Percentiles rank a stretch among this genome's conserved stretches.
phyloP scores from a whole-genome alignment of 2,797 vertebrate species.

The Pipistrellus pipistrellus region DNA sequence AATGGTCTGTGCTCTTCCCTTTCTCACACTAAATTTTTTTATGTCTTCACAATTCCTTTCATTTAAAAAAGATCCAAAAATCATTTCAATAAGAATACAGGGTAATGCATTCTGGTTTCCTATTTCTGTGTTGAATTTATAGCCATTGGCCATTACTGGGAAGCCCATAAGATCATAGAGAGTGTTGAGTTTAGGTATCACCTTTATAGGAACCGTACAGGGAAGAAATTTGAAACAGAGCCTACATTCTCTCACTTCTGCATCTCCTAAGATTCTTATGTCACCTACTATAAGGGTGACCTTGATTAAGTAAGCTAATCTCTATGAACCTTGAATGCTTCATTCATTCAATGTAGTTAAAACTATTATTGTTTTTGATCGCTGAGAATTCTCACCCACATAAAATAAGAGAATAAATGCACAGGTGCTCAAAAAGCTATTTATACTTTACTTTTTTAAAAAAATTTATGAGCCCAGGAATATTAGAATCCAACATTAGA shows the following conservation, averaged over 20 bases:
- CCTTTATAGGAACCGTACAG: neutral
- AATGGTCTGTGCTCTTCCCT: neutral
- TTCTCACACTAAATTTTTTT: neutral
- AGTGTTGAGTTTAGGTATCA: neutral
- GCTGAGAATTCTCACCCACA: neutral
- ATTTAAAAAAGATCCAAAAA: neutral
- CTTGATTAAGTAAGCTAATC: neutral
- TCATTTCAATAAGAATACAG: neutral
- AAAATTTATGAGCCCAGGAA: neutral
- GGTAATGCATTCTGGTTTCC: neutral
- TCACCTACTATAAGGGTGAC: neutral
- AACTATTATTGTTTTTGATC: neutral
- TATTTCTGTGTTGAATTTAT: neutral
- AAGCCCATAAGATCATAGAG: neutral
- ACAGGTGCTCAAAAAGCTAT: neutral
- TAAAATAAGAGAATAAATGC: neutral
- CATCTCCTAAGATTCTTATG: neutral
- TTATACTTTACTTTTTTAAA: neutral
- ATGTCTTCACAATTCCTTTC: neutral
- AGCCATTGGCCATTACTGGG: neutral
- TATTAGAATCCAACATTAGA: neutral
- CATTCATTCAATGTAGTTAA: neutral
- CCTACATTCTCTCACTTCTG: neutral
- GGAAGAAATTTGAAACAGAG: neutral
- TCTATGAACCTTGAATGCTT: neutral